These are phyloP conservation scores for Acrossocheilus fasciatus DNA, from an alignment of 2,797 vertebrate genomes.

Conservation along the genomic window DNA sequence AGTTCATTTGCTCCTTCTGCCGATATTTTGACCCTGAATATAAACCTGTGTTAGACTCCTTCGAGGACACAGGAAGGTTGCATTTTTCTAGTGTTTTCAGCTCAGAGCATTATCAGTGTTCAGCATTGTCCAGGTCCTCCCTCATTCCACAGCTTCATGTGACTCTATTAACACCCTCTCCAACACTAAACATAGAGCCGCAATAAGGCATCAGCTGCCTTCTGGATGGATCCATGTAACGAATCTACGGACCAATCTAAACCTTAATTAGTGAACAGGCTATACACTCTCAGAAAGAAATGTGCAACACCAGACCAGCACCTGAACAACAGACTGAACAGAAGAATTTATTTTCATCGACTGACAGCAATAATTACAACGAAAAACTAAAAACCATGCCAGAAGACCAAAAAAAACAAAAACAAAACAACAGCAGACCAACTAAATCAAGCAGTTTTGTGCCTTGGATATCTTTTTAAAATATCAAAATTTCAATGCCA, in stretches of 20 bases:
- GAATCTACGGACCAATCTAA: background rate
- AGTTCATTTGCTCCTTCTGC: background rate
- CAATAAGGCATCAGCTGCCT: conserved; percentile 4
- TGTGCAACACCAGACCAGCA: background rate
- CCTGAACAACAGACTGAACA: background rate
- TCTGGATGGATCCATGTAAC: background rate
- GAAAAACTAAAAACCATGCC: background rate
- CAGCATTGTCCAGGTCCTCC: background rate
- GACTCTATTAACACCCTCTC: conserved; percentile 10
- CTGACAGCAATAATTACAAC: background rate
- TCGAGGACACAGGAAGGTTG: background rate
- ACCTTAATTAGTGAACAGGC: background rate
- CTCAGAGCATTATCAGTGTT: background rate
- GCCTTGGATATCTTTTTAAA: background rate
- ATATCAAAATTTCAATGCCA: background rate
- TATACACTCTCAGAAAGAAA: background rate
- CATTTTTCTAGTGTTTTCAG: background rate
- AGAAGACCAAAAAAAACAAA: too few species aligned
- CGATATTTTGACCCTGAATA: background rate
- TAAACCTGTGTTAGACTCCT: background rate
- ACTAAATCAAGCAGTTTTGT: too few species aligned
- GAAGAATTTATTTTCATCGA: background rate
- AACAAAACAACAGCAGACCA: too few species aligned
- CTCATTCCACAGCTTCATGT: conserved; percentile 17
- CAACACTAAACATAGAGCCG: conserved; percentile 7